Percentiles rank a stretch among this genome's conserved stretches.
Conservation (phyloP, 2,888 invertebrate genomes). For the Gortyna flavago region DNA sequence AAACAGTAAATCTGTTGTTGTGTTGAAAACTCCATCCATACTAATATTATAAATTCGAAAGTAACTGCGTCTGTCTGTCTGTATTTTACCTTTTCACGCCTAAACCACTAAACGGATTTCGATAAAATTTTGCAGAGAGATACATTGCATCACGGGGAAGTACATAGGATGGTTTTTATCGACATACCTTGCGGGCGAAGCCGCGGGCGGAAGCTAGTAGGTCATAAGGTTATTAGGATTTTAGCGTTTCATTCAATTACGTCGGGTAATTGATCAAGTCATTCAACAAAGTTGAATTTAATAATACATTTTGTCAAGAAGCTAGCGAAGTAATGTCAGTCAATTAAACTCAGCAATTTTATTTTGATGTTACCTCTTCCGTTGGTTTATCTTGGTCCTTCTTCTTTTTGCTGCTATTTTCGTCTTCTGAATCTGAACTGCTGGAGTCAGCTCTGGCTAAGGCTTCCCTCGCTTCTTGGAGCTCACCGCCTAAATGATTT, state of each 20-base stretch:
- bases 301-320: background rate
- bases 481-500: conserved; percentile 91
- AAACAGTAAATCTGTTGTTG: background rate
- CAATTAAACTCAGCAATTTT: background rate
- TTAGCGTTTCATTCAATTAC: background rate
- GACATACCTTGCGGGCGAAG: too few species aligned
- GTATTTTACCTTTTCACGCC: too few species aligned
- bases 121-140: too few species aligned
- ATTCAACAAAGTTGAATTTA: background rate
- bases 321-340: background rate
- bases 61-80: too few species aligned
- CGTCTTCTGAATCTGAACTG: conserved; percentile 95
- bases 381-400: conserved; percentile 91
- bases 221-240: background rate
- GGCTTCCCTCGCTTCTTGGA: conserved; percentile 96
- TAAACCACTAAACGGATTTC: too few species aligned
- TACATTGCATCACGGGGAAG: too few species aligned
- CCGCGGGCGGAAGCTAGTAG: too few species aligned
- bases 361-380: conserved; percentile 87
- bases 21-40: background rate
- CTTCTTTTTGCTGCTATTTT: conserved; percentile 89
- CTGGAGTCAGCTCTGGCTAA: conserved; percentile 95
- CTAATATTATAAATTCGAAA: too few species aligned
- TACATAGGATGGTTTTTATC: too few species aligned
- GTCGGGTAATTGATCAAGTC: background rate